Evolutionary conservation across 1,140 invertebrate genomes (phyloP).

Genomic region (Drosophila ambigua): DNA sequence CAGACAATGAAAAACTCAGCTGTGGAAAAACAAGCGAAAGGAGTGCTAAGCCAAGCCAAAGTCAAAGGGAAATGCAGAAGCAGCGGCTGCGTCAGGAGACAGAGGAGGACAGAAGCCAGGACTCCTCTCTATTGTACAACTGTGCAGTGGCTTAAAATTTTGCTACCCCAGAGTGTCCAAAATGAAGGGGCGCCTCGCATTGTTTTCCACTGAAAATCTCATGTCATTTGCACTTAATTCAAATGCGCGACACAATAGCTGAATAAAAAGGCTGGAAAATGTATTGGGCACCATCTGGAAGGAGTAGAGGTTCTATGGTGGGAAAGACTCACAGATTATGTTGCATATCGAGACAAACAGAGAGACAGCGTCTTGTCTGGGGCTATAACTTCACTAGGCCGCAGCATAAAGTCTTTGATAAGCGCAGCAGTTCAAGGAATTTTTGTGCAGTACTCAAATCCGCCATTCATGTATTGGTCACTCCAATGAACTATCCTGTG

Average conservation of each 20-base stretch:
- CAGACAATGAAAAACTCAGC: conserved; percentile 55
- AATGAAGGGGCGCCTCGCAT: conserved; percentile 48
- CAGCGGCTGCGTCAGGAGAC: background rate
- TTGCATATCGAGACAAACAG: conserved; percentile 43
- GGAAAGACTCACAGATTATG: background rate
- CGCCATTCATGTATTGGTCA: conserved; percentile 20
- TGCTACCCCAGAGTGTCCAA: conserved; percentile 23
- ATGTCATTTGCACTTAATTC: conserved; percentile 84
- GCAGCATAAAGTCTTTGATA: conserved; percentile 52
- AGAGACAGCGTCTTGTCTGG: conserved; percentile 38
- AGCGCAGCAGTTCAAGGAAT: conserved; percentile 53
- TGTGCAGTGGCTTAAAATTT: conserved; percentile 77
- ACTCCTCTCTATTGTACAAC: conserved; percentile 38
- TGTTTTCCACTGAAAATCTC: conserved; percentile 66
- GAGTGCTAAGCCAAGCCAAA: conserved; percentile 52
- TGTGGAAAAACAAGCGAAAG: conserved; percentile 73
- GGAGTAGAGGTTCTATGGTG: conserved; percentile 1
- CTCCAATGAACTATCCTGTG: background rate
- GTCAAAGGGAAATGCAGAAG: too few relatives aligned
- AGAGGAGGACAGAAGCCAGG: background rate
- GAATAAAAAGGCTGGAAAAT: conserved; percentile 43
- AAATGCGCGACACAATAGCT: conserved; percentile 83
- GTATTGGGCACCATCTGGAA: too few relatives aligned
- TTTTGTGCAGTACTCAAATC: conserved; percentile 9
- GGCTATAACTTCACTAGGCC: conserved; percentile 69